These are phyloP conservation scores for Pogonomyrmex barbatus DNA, from an alignment of 1,140 invertebrate species.

Conservation along the genomic window DNA sequence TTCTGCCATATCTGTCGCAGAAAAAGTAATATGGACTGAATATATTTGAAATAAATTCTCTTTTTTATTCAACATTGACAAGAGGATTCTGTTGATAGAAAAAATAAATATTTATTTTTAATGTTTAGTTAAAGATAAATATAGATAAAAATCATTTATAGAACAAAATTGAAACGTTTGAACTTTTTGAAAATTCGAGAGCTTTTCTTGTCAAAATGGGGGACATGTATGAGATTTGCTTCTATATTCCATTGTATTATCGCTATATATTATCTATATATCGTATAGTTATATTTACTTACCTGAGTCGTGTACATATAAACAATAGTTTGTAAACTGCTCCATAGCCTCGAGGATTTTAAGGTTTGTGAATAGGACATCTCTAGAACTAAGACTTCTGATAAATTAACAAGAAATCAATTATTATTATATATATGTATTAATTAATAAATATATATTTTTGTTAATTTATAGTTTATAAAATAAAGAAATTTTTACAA, in stretches of 20 bases:
- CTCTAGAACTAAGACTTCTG: background rate
- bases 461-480: background rate
- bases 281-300: conserved; percentile 24
- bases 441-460: background rate
- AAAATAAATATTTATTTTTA: background rate
- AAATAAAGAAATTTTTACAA: background rate
- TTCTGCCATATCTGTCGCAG: background rate
- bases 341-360: conserved; percentile 27
- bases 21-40: background rate
- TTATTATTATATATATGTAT: background rate
- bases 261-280: background rate
- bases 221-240: background rate
- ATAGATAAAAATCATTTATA: conserved; percentile 4
- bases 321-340: background rate
- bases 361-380: conserved; percentile 9
- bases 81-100: background rate
- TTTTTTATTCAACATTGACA: background rate
- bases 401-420: conserved; percentile 29
- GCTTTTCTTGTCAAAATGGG: conserved; percentile 10
- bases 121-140: conserved; percentile 26
- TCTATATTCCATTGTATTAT: background rate
- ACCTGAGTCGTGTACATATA: conserved; percentile 6
- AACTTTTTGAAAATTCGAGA: background rate
- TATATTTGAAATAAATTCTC: background rate
- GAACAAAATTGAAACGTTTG: background rate